A percentile compares a stretch with the other conserved stretches of the same genome.
phyloP scores from a whole-genome alignment of 2,113 vertebrate genomes.

The Aphelocoma coerulescens region DNA sequence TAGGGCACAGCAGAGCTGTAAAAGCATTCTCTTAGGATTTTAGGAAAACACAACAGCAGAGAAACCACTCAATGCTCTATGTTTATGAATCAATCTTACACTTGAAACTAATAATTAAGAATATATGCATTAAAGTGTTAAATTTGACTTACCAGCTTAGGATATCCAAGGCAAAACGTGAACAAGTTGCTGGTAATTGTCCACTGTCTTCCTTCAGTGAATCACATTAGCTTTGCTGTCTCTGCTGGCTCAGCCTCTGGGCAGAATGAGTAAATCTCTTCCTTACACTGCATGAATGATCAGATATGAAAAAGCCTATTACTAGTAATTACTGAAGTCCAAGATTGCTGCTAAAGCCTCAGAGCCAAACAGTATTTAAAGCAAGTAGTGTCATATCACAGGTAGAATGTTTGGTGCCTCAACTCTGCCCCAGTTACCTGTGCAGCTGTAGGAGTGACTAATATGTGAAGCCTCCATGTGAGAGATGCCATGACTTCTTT shows the following conservation, averaged over 20 bases:
- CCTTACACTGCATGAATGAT: conserved; percentile 80
- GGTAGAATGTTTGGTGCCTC: conserved; percentile 9
- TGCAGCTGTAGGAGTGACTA: conserved; percentile 3
- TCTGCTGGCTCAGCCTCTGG: conserved; percentile 80
- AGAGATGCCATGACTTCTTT: conserved; percentile 56
- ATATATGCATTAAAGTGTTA: conserved; percentile 27
- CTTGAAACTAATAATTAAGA: not conserved
- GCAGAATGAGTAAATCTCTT: conserved; percentile 78
- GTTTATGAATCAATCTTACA: not conserved
- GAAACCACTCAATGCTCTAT: not conserved
- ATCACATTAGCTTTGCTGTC: conserved; percentile 73
- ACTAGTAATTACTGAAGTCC: conserved; percentile 58
- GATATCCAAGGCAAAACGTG: conserved; percentile 69
- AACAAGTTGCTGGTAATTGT: conserved; percentile 75
- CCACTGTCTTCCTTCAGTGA: conserved; percentile 81
- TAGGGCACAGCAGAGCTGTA: not conserved
- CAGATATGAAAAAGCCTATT: conserved; percentile 68
- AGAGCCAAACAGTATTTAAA: conserved; percentile 7
- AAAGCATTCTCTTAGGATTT: not conserved
- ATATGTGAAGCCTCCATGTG: not conserved
- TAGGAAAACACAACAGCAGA: not conserved
- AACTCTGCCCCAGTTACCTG: not conserved
- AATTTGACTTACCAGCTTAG: conserved; percentile 83
- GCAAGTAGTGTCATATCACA: not conserved
- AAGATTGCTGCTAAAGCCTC: conserved; percentile 36